Evolutionary conservation across 2,888 invertebrate species (phyloP), one percentile per base, ranked within the genome.

Genomic region (Resseliella maxima): DNA sequence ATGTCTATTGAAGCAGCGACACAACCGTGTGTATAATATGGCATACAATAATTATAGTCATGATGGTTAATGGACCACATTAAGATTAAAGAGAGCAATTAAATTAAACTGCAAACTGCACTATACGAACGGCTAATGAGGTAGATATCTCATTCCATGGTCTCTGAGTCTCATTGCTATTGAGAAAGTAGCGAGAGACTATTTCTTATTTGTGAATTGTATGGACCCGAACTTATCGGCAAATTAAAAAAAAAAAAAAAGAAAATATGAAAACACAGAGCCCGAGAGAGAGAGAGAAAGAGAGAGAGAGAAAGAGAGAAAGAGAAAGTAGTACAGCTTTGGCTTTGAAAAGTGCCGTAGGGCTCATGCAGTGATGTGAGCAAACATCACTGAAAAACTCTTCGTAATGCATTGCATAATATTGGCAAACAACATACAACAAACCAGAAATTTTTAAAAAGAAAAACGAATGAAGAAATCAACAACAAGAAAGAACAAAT

Each of bases 71-170:
- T 83, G 83, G 83, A 83, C 83, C 83, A 83, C 83, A 83, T 83
- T 83, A 83, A 83, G 83, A 83, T 83, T 83, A 83, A 83, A 83
- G 83, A 83, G 83, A 36, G 83, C 83, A 83, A 83, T 83, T 83
- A 83, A 83, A 83, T 83, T 83, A 83, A 83, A 83, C 83, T 83
- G 83, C 83, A 83, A 83, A 83, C 83, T 83, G 72, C 72, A 72
- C 72, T 72, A 72, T 72, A 72, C 31, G 72, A 50, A 72, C 35
- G 72, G 72, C 31, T 72, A 72, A 83, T 83, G 83, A 83, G 83
- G 83, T 83, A 83, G 41, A 83, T 83, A 83, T 38, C 83, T 41
- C 83, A 72, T 72, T 72, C 72, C 72, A 27, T 35, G 72, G 24
- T 8, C 41, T 50, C 31, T 0, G 72, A 10, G 21, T 27, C 59